Evolutionary conservation across 2,113 vertebrate species (phyloP).

Genomic region (Bufo gargarizans): DNA sequence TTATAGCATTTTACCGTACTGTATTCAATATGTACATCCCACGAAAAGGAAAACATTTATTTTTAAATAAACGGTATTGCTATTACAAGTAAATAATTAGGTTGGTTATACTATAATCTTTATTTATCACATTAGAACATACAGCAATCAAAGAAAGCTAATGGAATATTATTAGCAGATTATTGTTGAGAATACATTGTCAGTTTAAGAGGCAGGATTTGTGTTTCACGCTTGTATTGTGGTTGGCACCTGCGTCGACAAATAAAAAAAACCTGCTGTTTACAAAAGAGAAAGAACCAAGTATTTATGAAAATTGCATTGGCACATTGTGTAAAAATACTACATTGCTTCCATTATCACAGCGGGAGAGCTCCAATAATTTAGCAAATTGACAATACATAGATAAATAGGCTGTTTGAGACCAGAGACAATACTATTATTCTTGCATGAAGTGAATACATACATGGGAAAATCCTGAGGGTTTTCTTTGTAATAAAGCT

Average conservation of each 20-base stretch:
- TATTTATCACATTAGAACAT: slow-evolving; percentile 14
- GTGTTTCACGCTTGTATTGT: neutral
- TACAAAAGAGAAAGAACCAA: slow-evolving; percentile 24
- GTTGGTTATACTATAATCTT: neutral
- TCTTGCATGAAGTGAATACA: slow-evolving; percentile 22
- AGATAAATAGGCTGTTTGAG: slow-evolving; percentile 35
- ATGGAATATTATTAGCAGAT: slow-evolving; percentile 27
- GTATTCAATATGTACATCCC: neutral
- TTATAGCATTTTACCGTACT: neutral
- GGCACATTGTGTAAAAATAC: slow-evolving; percentile 28
- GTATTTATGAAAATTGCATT: slow-evolving; percentile 44
- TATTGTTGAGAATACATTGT: neutral
- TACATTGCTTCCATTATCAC: slow-evolving; percentile 41
- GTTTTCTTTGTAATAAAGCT: neutral
- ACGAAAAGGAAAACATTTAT: too few species aligned
- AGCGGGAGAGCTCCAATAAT: slow-evolving; percentile 35
- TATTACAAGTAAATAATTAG: neutral
- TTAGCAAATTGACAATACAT: slow-evolving; percentile 42
- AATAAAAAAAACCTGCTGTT: slow-evolving; percentile 40
- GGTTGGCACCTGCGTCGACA: slow-evolving; percentile 25
- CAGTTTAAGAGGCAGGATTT: neutral
- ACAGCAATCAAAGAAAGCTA: neutral
- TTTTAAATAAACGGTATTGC: neutral
- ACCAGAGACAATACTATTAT: slow-evolving; percentile 36
- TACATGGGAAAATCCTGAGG: neutral